Conservation (phyloP, 2,797 vertebrate species). For the Spondyliosoma cantharus region DNA sequence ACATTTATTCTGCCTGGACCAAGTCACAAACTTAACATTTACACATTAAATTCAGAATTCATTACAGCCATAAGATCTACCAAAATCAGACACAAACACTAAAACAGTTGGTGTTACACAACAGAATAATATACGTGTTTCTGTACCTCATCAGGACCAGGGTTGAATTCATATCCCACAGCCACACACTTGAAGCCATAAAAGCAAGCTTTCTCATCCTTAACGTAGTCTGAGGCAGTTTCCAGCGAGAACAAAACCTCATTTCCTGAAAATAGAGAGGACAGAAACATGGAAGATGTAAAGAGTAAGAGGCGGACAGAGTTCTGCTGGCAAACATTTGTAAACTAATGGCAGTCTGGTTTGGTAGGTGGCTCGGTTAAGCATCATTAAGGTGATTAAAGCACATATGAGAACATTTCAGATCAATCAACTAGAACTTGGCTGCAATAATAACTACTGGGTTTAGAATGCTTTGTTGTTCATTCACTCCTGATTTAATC, state of each 20-base stretch:
- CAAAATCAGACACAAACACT: slow-evolving; percentile 4
- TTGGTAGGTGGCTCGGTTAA: slow-evolving; percentile 22
- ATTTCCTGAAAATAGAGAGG: slow-evolving; percentile 87
- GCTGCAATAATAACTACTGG: neutral
- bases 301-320: slow-evolving; percentile 9
- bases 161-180: slow-evolving; percentile 98
- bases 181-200: slow-evolving; percentile 98
- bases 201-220: slow-evolving; percentile 98
- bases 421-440: slow-evolving; percentile 23
- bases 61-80: neutral
- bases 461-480: neutral
- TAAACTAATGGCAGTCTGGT: slow-evolving; percentile 21
- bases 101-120: neutral
- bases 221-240: slow-evolving; percentile 99
- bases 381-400: slow-evolving; percentile 34
- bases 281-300: slow-evolving; percentile 16
- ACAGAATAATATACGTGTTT: neutral
- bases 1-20: neutral
- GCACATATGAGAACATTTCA: slow-evolving; percentile 28
- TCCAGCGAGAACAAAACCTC: slow-evolving; percentile 98
- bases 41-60: neutral
- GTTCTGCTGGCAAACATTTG: slow-evolving; percentile 14
- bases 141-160: slow-evolving; percentile 94
- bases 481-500: neutral
- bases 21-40: neutral